Evolutionary conservation across 2,113 vertebrate genomes (phyloP).

Genomic region (Telmatochromis sp.): DNA sequence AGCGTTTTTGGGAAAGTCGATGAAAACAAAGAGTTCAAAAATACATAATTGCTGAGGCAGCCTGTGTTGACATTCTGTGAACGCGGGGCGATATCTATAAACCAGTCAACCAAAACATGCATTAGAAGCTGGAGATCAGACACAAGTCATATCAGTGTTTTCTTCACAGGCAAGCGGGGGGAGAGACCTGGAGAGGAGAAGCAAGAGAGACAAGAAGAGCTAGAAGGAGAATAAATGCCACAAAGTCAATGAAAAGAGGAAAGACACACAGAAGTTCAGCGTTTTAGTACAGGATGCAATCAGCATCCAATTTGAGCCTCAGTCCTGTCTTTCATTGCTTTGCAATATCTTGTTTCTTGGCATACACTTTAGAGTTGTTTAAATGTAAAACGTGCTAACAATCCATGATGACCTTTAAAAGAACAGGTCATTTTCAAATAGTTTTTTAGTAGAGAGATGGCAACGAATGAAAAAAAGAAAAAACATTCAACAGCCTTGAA

Average conservation of each 20-base stretch:
- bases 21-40: slow-evolving; percentile 19
- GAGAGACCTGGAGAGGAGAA: not conserved
- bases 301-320: not conserved
- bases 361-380: not conserved
- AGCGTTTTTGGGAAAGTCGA: slow-evolving; percentile 8
- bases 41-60: not conserved
- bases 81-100: not conserved
- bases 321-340: not conserved
- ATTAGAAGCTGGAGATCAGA: slow-evolving; percentile 13
- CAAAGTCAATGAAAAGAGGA: not conserved
- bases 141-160: slow-evolving; percentile 10
- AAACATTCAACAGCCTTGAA: not conserved
- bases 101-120: not conserved
- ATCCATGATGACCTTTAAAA: not conserved
- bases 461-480: not conserved
- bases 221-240: not conserved
- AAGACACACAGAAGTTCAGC: not conserved
- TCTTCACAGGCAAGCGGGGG: not conserved
- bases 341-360: not conserved
- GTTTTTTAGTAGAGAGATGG: not conserved
- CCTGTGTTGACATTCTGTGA: not conserved
- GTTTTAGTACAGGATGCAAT: not conserved
- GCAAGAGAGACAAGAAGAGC: not conserved
- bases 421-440: not conserved
- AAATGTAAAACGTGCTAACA: not conserved